Base-by-base conservation (phyloP, 1,140 invertebrate genomes). In the Drosophila mayri region DNA sequence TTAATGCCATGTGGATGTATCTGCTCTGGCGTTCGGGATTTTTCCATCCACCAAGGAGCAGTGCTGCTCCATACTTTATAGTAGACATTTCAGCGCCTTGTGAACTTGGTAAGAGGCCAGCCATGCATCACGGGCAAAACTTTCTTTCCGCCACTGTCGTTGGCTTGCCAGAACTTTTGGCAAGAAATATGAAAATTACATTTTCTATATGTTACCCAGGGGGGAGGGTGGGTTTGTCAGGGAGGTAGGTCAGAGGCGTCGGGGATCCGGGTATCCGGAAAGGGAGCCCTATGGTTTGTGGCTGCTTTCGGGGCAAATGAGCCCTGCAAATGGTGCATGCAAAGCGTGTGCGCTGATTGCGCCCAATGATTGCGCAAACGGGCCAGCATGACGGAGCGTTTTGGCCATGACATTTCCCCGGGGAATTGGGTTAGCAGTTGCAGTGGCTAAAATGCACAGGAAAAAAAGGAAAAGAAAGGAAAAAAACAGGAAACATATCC, bases 1-100 rank as follows among this genome's bases (percentile, higher is more conserved):
- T 88, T 88, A 88, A 88, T 88, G 85, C 81, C 73, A 71, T 76
- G 74, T 76, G 74, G 83, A 82, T 86, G 83, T 86, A 82, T 79
- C 75, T 83, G 30, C 47, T 41, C 16, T 64, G 61, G 25, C 22
- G 9, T 52, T 71, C 28, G 22, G 46, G 25, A 32, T 47, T 38
- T 35, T 43, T n/a, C 14, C 54, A 68, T 37, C 28, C 44, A 28
- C 20, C 1, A 2, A 25, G 35, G 52, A 25, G 52, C 38, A 55
- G 52, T 25, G 52, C 52, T 38, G 32, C 52, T 38, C 35, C 46
- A 55, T 49, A 35, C 65, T 38, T 66, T 49, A 38, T 49, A 30
- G 46, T 75, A 58, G 70, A 80, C 83, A 70, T 76, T 76, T 86
- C 82, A 86, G 79, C 75, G 83, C 79, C 83, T 87, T 61, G 62